Percentiles rank a stretch among this genome's conserved stretches.
Evolutionary conservation across 2,113 vertebrate species (phyloP).

Genomic region (Dipodomys spectabilis): DNA sequence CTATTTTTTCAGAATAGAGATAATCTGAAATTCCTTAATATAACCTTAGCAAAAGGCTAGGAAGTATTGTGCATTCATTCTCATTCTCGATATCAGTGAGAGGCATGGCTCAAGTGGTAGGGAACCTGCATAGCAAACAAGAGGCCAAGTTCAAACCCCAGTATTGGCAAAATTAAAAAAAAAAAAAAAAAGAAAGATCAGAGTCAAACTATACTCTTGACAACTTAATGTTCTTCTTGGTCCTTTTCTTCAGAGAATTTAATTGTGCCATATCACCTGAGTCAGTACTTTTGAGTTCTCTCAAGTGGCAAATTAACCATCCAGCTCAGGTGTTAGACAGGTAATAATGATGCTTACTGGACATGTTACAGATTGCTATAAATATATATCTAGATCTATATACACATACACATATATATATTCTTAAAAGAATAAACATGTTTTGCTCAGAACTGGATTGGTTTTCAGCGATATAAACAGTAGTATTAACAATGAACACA

Average conservation of each 20-base stretch:
- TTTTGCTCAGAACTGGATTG: constrained; percentile 45
- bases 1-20: neutral
- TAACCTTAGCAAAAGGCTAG: neutral
- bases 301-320: constrained; percentile 62
- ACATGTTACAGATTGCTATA: constrained; percentile 51
- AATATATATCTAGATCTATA: no score
- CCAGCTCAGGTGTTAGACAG: constrained; percentile 57
- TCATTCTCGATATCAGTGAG: neutral
- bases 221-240: constrained; percentile 5
- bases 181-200: neutral
- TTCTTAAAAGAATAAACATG: constrained; percentile 47
- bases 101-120: no score
- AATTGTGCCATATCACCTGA: constrained; percentile 52
- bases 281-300: constrained; percentile 59
- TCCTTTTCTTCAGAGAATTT: constrained; percentile 58
- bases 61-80: neutral
- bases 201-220: neutral
- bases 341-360: constrained; percentile 52
- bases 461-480: constrained; percentile 16
- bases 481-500: neutral
- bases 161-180: no score
- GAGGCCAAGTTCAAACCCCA: no score
- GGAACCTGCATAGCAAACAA: no score
- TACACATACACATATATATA: neutral
- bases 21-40: neutral